A percentile compares a stretch with the other conserved stretches of the same genome.
These are phyloP conservation scores for Brachyrhaphis roseni DNA, from an alignment of 2,797 vertebrate species.

Conservation along the genomic window DNA sequence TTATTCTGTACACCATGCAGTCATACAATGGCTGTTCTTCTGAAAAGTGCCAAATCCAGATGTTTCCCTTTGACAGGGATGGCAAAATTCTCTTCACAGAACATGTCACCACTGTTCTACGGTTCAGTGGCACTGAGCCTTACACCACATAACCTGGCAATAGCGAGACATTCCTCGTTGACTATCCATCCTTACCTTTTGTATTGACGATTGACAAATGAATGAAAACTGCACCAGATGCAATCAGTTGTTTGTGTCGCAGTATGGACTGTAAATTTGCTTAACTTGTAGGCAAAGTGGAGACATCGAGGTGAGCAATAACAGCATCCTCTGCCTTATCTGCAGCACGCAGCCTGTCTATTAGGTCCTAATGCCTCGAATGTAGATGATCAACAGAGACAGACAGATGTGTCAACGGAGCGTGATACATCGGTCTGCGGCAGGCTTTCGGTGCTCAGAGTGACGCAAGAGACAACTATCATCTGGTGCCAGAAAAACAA, in stretches of 20 bases:
- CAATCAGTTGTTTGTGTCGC: not conserved
- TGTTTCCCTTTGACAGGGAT: no score
- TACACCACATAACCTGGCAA: not conserved
- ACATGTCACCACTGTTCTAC: no score
- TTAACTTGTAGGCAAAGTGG: not conserved
- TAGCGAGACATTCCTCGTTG: not conserved
- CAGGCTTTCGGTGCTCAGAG: not conserved
- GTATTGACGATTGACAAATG: not conserved
- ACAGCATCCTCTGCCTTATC: not conserved
- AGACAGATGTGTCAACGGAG: not conserved
- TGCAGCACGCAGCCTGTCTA: not conserved
- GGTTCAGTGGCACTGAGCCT: not conserved
- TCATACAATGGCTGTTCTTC: not conserved
- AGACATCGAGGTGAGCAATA: not conserved
- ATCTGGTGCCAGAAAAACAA: slow-evolving; percentile 3
- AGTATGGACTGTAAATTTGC: not conserved
- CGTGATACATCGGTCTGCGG: not conserved
- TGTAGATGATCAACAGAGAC: not conserved
- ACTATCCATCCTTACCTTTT: not conserved
- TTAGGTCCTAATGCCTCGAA: not conserved
- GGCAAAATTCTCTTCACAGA: no score
- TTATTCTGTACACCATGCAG: not conserved
- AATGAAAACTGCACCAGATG: not conserved
- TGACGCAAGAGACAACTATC: slow-evolving; percentile 2
- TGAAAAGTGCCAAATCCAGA: not conserved